Base-by-base conservation (phyloP, 2,113 vertebrate genomes). In the Rhinolophus sinicus region DNA sequence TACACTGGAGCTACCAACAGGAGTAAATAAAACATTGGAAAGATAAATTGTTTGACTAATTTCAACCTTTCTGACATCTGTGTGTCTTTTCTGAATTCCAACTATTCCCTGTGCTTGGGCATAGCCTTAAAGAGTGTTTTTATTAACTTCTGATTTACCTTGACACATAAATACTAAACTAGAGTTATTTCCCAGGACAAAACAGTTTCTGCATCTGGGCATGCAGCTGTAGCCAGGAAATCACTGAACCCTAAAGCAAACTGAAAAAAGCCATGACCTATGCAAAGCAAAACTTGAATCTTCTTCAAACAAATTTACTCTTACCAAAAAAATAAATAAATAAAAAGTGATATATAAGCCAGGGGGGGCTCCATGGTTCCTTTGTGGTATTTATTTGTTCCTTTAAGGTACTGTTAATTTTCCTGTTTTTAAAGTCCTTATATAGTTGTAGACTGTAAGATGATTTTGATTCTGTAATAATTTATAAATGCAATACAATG, bases 401-500 rank as follows among this genome's bases (percentile, higher is more conserved):
- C 33, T 88, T 90, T 92, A 96, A 94, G 9, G 7, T 64, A 75
- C 50, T 65, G 56, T 91, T 96, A 96, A 91, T 78, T 76, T 94
- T 90, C 35, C 67, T 96, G 44, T 50, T 95, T 96, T 73, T 94
- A 44, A 95, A 88, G 24, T 88, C 72, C 62, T 52, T 83, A 22
- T 33, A 62, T n/a, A 91, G 62, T 73, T 96, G 18, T 50, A 95
- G 10, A 67, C 28, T 60, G 15, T n/a, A 91, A 90, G 62, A 82
- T 94, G 47, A 93, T 82, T 95, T 95, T 89, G 78, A 93, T 96
- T 92, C 65, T 62, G 8, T 58, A 78, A 90, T 94, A 76, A 94
- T 88, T 97, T 87, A 64, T 86, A 93, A 92, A 89, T 62, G 38
- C 44, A 97, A 94, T 95, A 93, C 96, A 96, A 91, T 97, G 65